These are phyloP conservation scores for Nesospiza acunhae DNA, from an alignment of 2,113 vertebrate species.

Conservation along the genomic window DNA sequence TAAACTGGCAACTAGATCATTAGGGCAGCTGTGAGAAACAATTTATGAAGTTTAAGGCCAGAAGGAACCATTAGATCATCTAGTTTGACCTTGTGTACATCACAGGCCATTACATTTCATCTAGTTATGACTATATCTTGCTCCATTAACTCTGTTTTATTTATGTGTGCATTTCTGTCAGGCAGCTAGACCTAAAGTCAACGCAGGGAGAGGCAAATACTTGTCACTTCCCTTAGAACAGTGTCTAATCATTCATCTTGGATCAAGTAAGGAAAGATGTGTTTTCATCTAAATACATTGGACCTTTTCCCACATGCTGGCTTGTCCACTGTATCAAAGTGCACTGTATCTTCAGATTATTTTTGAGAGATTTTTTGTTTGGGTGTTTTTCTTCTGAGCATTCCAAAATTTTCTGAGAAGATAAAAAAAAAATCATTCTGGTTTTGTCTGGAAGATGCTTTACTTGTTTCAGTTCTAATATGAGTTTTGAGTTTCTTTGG, in stretches of 20 bases:
- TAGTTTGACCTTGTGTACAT: neutral
- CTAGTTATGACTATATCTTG: neutral
- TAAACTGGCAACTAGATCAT: neutral
- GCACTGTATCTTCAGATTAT: neutral
- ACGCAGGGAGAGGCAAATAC: neutral
- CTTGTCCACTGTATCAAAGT: neutral
- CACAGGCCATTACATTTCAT: neutral
- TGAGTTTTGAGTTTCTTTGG: neutral
- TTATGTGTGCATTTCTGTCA: neutral
- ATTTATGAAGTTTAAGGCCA: neutral
- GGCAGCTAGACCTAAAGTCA: neutral
- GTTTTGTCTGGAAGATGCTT: neutral
- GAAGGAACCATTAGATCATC: neutral
- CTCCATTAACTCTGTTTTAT: neutral
- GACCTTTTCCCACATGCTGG: neutral
- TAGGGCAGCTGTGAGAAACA: neutral
- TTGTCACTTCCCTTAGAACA: neutral
- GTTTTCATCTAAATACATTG: neutral
- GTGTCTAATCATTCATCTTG: rapidly evolving
- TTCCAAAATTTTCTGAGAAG: neutral
- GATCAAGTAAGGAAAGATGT: neutral
- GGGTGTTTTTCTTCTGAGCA: neutral
- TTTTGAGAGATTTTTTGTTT: neutral
- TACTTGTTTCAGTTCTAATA: neutral
- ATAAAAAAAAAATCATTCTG: neutral